Base-by-base conservation (phyloP, 2,888 invertebrate species). In the Danaus chrysippus region DNA sequence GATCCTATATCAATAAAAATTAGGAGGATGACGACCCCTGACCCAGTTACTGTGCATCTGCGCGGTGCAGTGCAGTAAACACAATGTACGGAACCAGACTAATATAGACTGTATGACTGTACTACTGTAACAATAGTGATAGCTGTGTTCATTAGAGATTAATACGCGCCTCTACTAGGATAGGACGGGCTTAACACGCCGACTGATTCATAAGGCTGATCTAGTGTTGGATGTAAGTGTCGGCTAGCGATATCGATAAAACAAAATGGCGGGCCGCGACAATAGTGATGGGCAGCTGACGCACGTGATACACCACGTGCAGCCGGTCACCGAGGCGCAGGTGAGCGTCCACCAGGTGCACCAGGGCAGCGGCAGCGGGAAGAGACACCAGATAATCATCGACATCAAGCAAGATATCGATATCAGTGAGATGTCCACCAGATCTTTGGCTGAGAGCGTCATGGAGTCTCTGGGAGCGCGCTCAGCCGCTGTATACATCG, bases 351-450 rank as follows among this genome's bases (percentile, higher is more conserved):
- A 91, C 60, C 90, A 91, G 62, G 84, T 89, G 15, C 85, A 86
- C 59, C 83, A 79, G 23, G 83, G 88, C 0, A 76, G 85, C 0
- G 89, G 88, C 0, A 83, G 85, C 44, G 88, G 90, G 8, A 91
- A 91, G 64, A 77, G 89, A 0, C 91, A 91, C 62, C 91, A 92
- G 70, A 92, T 92, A 46, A 92, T 92, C 56, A 91, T 91, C 44
- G 91, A 91, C 63, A 91, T 91, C 10, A 91, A 91, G 67, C 91
- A 91, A 65, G 91, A 91, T 55, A 87, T 91, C 53, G 91, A 91
- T 63, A 91, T 91, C 19, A 88, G 91, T 69, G 91, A 91, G 68
- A 53, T 89, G 56, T 90, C 91, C 1, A 91, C 91, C 0, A 73
- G 91, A 1, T 89, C 89, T 0, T 56, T 91, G n/a, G 91, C 91